Evolutionary conservation across 92 coral and sea anemone species (phyloP), one percentile per base, ranked within the genome.

Genomic region (Zoanthus gigantus): DNA sequence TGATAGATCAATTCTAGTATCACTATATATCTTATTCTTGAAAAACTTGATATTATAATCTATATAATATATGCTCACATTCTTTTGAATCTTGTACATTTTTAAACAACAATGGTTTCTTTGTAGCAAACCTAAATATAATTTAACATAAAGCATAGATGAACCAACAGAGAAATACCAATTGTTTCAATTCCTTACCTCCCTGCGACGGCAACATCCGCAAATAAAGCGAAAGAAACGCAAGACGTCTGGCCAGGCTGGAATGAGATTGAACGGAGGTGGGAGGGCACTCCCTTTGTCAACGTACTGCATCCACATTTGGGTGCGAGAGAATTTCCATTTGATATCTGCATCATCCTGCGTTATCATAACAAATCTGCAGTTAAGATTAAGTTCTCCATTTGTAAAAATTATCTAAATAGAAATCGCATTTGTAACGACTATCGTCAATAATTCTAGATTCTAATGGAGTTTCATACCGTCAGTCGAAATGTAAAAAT

Each of bases 271-370:
- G 48, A 94, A 95, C 0, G 98, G 98, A 0, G 98, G 90, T 11
- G 98, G 98, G 3, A 95, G 84, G 9, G 74, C 90, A 69, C 96
- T 92, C 56, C 96, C 98, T 72, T 89, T 94, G 81, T 94, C 96
- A 3, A 95, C 96, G 44, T 88, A 95, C 91, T 94, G 96, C 91
- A 95, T 82, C 98, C 98, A 95, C 94, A 95, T 91, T 28, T 83
- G 94, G 71, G 98, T 95, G 71, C 98, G 88, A 17, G 96, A 94
- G 60, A 92, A 94, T 90, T 95, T 95, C 98, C 98, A 95, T 75
- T 95, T 94, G 60, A 95, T 90, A 44, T 95, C 96, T 0, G 94
- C 94, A 74, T 92, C 98, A 82, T 92, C 92, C 98, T 94, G 88
- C 18, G 28, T 17, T 9, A 83, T 7, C 48, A 16, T 63, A 63